Evolutionary conservation across 2,888 invertebrate species (phyloP).

Genomic region (Phalangium opilio): DNA sequence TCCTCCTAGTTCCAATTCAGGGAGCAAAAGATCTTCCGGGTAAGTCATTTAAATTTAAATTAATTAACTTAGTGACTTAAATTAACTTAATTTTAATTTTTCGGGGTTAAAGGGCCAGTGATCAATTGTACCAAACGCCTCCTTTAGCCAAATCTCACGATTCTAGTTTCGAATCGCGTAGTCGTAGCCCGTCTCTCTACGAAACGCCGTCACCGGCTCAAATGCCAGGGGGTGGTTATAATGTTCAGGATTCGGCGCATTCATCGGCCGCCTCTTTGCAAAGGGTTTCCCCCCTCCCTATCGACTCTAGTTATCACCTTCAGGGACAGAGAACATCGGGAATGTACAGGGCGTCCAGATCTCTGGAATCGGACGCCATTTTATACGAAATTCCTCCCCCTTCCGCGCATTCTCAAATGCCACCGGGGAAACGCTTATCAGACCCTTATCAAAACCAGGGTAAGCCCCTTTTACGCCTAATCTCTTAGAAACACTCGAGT

Average conservation of each 20-base stretch:
- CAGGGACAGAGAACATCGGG: not conserved
- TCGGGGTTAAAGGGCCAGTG: conserved; percentile 11
- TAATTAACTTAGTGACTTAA: too few species aligned
- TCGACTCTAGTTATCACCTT: not conserved
- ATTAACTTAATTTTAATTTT: too few species aligned
- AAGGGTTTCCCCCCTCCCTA: not conserved
- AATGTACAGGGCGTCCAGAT: not conserved
- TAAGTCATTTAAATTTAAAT: too few species aligned
- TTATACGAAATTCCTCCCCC: not conserved
- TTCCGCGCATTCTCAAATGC: too few species aligned
- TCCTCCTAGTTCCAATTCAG: conserved; percentile 15
- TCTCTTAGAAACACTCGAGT: too few species aligned
- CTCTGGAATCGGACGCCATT: not conserved
- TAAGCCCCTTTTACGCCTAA: too few species aligned
- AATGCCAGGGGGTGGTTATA: not conserved
- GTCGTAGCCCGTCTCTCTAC: conserved; percentile 15
- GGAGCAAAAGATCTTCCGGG: conserved; percentile 17
- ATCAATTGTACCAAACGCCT: not conserved
- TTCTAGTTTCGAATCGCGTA: conserved; percentile 16
- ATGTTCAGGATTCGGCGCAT: too few species aligned
- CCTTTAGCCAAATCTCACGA: conserved; percentile 15
- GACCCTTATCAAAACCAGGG: not conserved
- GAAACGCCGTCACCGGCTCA: conserved; percentile 14
- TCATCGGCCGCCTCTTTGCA: too few species aligned
- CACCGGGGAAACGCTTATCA: not conserved